phyloP scores from a whole-genome alignment of 2,113 vertebrate species.

The Dicerorhinus sumatrensis region DNA sequence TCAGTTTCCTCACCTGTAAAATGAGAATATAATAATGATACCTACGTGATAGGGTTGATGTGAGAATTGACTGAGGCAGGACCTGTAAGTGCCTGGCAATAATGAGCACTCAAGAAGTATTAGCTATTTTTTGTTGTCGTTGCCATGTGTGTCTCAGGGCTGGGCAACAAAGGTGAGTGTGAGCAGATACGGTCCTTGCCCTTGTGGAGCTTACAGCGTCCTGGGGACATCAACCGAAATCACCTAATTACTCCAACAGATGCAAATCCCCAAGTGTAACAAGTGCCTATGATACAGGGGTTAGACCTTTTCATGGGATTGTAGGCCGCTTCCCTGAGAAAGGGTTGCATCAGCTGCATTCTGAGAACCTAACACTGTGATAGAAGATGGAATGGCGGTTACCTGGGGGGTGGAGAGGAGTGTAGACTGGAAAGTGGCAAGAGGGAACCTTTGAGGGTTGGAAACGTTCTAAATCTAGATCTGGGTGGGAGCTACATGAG shows the following conservation, averaged over 20 bases:
- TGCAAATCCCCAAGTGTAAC: neutral
- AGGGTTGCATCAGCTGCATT: neutral
- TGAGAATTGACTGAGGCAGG: neutral
- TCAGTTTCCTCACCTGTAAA: neutral
- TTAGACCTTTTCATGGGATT: neutral
- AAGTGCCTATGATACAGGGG: neutral
- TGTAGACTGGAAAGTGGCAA: neutral
- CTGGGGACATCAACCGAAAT: accelerated
- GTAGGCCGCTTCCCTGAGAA: neutral
- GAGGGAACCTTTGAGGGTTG: neutral
- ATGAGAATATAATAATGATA: neutral
- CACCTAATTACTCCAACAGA: neutral
- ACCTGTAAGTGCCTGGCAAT: neutral
- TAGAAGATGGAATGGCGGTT: neutral
- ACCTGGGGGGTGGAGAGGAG: neutral
- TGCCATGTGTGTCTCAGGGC: neutral
- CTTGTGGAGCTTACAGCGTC: neutral
- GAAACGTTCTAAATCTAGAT: neutral
- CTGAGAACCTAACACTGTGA: neutral
- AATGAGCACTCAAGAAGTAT: neutral
- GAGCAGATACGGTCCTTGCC: neutral
- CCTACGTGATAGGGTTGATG: neutral
- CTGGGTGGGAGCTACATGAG: neutral
- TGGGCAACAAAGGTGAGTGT: neutral
- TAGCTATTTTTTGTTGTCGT: neutral